These are phyloP conservation scores for Corythoichthys haematopterus DNA, from an alignment of 2,113 vertebrate species.

Conservation along the genomic window DNA sequence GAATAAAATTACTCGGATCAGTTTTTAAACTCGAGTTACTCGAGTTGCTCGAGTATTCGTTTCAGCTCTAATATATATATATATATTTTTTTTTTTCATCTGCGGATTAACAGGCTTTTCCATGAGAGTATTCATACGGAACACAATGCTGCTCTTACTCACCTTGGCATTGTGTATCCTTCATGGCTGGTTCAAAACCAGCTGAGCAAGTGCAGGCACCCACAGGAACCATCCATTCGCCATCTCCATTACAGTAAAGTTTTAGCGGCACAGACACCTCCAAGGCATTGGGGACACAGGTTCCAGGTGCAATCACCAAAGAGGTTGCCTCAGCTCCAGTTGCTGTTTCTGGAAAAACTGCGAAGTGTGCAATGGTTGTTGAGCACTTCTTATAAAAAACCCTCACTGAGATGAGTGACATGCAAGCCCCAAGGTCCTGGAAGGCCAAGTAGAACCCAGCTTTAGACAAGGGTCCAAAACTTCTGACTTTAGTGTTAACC, in stretches of 20 bases:
- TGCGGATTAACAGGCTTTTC: too few relatives aligned
- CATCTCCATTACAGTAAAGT: constrained; percentile 94
- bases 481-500: constrained; percentile 93
- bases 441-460: constrained; percentile 97
- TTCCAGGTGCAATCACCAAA: constrained; percentile 91
- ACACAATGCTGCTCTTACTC: constrained; percentile 27
- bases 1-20: too few relatives aligned
- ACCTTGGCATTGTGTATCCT: constrained; percentile 93
- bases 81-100: too few relatives aligned
- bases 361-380: constrained; percentile 90
- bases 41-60: too few relatives aligned
- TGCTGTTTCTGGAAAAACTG: constrained; percentile 93
- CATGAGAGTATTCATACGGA: too few relatives aligned
- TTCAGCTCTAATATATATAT: too few relatives aligned
- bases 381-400: constrained; percentile 98
- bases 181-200: constrained; percentile 85
- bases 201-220: constrained; percentile 90
- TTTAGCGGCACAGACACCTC: constrained; percentile 95
- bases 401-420: constrained; percentile 95
- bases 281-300: constrained; percentile 86
- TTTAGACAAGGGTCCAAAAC: constrained; percentile 95
- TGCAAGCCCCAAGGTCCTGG: constrained; percentile 95
- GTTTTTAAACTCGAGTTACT: too few relatives aligned
- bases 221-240: constrained; percentile 98
- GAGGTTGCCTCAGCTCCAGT: constrained; percentile 94